Base-by-base conservation (phyloP, 23 tunicate genomes). In the Styela plicata region DNA sequence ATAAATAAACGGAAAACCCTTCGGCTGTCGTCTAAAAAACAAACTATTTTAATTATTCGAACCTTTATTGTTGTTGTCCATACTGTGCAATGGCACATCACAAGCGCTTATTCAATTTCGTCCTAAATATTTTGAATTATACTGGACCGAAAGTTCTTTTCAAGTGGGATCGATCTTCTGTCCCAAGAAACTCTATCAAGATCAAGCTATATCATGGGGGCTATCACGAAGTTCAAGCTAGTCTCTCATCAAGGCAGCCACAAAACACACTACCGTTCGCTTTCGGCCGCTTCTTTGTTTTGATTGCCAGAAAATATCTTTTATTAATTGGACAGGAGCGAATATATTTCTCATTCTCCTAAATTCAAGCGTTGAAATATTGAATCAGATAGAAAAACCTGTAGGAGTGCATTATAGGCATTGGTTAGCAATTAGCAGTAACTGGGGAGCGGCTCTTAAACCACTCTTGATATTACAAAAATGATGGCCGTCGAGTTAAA, bases 101-200 rank as follows among this genome's bases (percentile, higher is more conserved):
- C 5, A 26, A n/a, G n/a, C n/a, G 89, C 63, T 1, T 69, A 73
- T 82, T 90, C 95, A 64, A 90, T 85, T 1, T 63, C 89, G 7
- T 62, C n/a, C 63, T 35, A 90, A 27, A 53, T 29, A 24, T 34
- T 68, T 33, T 30, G 34, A 16, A 76, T 90, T n/a, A n/a, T 90
- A 2, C 52, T 53, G 0, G 85, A 2, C n/a, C 57, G 70, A 68
- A 20, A 85, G 33, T 26, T 69, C 63, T n/a, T 29, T 61, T 29
- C 61, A 90, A 57, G 61, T 85, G 83, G 2, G 74, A 32, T 64
- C 95, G 61, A 0, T 70, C 86, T n/a, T 85, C 89, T 27, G 86
- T n/a, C 89, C 95, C 95, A 90, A 0, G 71, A 17, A 75, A 85
- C 95, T 21, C 95, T 53, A 27, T 75, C 68, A 73, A 90, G 27